These are phyloP conservation scores for Holothuria leucospilota DNA, from an alignment of 53 echinoderm and acorn worm genomes.

Conservation along the genomic window DNA sequence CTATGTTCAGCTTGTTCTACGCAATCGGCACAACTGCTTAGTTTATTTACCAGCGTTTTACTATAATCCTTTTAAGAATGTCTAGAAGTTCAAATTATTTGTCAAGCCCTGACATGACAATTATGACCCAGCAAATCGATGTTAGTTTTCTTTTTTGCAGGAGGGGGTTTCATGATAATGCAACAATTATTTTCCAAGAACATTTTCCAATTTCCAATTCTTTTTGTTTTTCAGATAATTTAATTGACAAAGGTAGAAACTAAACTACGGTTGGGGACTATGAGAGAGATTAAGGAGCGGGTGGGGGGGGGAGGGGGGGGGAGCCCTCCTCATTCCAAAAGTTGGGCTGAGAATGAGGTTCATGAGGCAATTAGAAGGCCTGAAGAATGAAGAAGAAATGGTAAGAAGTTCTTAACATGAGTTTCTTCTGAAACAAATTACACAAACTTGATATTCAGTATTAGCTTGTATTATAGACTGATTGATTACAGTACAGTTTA, in stretches of 20 bases:
- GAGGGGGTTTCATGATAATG: too few relatives aligned
- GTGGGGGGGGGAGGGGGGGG: too few relatives aligned
- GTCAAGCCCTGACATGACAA: too few relatives aligned
- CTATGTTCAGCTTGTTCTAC: too few relatives aligned
- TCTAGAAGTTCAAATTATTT: too few relatives aligned
- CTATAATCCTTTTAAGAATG: too few relatives aligned
- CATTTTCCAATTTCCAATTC: too few relatives aligned
- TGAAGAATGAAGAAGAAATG: slow-evolving; percentile 3
- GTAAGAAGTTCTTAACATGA: not conserved
- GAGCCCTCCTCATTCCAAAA: not conserved
- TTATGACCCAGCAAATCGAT: too few relatives aligned
- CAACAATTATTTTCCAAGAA: too few relatives aligned
- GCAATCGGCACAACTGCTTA: too few relatives aligned
- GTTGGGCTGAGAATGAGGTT: slow-evolving; percentile 11
- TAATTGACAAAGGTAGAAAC: not conserved
- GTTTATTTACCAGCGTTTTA: too few relatives aligned
- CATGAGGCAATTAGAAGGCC: not conserved
- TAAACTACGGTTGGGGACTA: not conserved
- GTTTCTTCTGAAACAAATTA: not conserved
- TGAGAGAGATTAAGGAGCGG: slow-evolving; percentile 5
- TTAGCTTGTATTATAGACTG: not conserved
- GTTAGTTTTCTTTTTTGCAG: too few relatives aligned
- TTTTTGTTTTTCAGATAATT: not conserved
- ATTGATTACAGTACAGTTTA: not conserved
- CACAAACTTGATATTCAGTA: not conserved